phyloP scores from a whole-genome alignment of 2,797 vertebrate genomes.

The Falco columbarius region DNA sequence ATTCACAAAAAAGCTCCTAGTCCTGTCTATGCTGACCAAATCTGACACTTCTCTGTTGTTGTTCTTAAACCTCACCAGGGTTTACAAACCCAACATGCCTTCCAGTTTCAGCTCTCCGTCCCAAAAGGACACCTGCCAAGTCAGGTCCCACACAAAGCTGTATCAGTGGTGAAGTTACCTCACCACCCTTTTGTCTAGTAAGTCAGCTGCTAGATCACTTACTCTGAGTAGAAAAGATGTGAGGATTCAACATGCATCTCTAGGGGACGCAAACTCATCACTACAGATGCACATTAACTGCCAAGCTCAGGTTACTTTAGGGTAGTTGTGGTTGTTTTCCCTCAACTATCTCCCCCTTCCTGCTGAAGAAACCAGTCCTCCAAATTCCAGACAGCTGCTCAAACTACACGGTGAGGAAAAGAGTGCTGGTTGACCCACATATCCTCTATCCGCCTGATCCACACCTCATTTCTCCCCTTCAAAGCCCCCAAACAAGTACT shows the following conservation, averaged over 20 bases:
- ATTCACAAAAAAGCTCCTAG: neutral
- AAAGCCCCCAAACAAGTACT: neutral
- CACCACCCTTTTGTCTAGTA: neutral
- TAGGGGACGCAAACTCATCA: accelerated
- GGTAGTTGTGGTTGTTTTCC: neutral
- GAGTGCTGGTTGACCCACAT: accelerated
- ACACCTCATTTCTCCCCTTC: neutral
- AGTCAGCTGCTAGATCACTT: neutral
- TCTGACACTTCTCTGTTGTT: neutral
- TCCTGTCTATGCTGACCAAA: neutral
- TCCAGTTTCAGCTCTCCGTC: neutral
- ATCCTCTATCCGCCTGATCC: too few species aligned
- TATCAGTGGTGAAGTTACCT: neutral
- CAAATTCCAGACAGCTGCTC: neutral
- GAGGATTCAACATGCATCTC: neutral
- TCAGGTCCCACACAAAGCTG: accelerated
- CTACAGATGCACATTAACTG: neutral
- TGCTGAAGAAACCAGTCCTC: neutral
- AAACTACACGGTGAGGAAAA: accelerated
- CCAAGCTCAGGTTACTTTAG: neutral
- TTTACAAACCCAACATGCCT: neutral
- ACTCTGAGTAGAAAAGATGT: neutral
- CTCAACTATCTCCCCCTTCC: neutral
- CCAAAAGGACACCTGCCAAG: neutral
- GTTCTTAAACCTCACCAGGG: neutral